Evolutionary conservation across 2,888 invertebrate genomes (phyloP).

Genomic region (Resseliella maxima): DNA sequence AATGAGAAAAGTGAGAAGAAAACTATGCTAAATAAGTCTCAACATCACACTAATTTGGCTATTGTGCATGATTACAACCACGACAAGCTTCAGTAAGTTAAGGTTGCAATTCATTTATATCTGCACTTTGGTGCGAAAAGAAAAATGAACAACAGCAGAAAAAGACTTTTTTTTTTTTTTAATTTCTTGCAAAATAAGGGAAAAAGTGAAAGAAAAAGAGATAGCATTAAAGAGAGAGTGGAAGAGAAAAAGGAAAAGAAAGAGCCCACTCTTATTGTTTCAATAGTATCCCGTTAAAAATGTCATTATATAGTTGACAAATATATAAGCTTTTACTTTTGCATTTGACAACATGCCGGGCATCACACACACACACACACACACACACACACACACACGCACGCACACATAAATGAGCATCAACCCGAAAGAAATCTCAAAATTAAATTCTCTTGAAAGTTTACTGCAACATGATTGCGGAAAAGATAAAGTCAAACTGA

Average conservation of each 20-base stretch:
- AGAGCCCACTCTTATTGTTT: constrained; percentile 5
- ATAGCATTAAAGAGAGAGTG: too few species aligned
- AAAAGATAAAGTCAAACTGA: constrained; percentile 39
- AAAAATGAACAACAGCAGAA: too few species aligned
- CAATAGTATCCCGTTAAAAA: background rate
- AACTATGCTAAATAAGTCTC: background rate
- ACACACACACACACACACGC: background rate
- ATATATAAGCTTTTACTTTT: constrained; percentile 20
- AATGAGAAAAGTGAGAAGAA: background rate
- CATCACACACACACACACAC: too few species aligned
- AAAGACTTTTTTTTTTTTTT: background rate
- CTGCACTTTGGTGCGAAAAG: too few species aligned
- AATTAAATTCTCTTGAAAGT: constrained; percentile 47
- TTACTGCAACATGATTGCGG: constrained; percentile 24
- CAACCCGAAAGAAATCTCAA: constrained; percentile 26
- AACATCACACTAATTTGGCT: background rate
- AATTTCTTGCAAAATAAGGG: too few species aligned
- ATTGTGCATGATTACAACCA: background rate
- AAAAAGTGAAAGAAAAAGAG: too few species aligned
- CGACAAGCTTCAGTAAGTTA: background rate
- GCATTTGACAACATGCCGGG: background rate
- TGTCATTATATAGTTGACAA: constrained; percentile 41
- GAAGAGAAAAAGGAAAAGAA: too few species aligned
- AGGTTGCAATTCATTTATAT: too few species aligned
- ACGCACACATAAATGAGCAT: background rate